These are phyloP conservation scores for Anser cygnoides DNA, from an alignment of 2,113 vertebrate genomes.

Conservation along the genomic window DNA sequence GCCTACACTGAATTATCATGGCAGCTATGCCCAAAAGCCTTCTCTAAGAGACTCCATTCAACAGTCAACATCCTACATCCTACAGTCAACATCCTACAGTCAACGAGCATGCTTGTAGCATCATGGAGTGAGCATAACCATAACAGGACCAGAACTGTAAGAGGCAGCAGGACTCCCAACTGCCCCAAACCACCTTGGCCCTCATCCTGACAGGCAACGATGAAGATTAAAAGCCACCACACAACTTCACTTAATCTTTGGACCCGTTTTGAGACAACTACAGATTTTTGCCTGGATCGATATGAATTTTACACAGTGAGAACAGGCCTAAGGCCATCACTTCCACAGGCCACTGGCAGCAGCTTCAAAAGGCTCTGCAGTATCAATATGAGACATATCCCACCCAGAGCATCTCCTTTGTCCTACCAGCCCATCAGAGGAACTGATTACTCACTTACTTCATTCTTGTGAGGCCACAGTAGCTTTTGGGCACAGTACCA, in stretches of 20 bases:
- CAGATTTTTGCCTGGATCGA: neutral
- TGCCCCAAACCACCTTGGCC: neutral
- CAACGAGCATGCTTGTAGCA: fast-evolving
- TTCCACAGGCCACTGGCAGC: neutral
- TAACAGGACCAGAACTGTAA: neutral
- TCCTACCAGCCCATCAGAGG: neutral
- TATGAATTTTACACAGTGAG: neutral
- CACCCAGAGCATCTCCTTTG: neutral
- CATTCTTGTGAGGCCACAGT: neutral
- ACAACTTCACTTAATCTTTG: neutral
- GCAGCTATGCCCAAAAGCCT: neutral
- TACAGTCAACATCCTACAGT: neutral
- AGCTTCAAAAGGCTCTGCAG: neutral
- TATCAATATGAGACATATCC: neutral
- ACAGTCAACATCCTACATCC: no score
- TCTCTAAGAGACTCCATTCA: neutral
- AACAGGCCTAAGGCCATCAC: neutral
- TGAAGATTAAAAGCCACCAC: neutral
- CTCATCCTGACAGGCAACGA: neutral
- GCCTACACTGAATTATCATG: neutral
- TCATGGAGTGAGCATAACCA: fast-evolving
- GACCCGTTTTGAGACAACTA: neutral
- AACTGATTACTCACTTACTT: neutral
- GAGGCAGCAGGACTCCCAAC: neutral
- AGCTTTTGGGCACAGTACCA: neutral